Percentiles rank a stretch among this genome's conserved stretches.
Evolutionary conservation across 2,113 vertebrate genomes (phyloP).

Genomic region (Prinia subflava): DNA sequence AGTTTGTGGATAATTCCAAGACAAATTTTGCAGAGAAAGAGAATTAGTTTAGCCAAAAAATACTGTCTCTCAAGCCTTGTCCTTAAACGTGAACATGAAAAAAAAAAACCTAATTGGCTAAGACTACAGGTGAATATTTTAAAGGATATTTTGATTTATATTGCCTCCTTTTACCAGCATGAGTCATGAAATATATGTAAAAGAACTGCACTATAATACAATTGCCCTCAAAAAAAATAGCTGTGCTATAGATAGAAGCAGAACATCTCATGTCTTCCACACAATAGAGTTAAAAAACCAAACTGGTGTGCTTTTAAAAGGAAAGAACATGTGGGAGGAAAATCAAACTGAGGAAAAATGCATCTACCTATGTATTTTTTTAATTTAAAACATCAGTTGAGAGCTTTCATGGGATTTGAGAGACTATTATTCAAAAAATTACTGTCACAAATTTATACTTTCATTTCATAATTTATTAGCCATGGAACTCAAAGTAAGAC

Average conservation of each 20-base stretch:
- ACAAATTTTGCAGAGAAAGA: background rate
- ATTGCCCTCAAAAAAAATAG: background rate
- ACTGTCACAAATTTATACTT: background rate
- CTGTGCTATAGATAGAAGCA: background rate
- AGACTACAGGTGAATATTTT: background rate
- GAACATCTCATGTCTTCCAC: background rate
- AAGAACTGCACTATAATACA: background rate
- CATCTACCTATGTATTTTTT: background rate
- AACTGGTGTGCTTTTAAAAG: background rate
- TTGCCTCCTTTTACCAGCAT: background rate
- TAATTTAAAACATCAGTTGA: background rate
- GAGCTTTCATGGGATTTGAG: background rate
- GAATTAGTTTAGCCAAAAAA: background rate
- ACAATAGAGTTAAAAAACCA: background rate
- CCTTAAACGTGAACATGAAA: background rate
- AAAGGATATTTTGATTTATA: background rate
- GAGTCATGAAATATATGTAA: rapidly evolving
- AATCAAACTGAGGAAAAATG: background rate
- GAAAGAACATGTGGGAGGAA: background rate
- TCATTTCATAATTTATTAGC: background rate
- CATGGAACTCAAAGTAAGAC: background rate
- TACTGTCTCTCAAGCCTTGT: background rate
- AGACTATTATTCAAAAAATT: background rate
- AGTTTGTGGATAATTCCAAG: background rate
- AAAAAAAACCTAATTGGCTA: background rate